Percentiles rank a stretch among this genome's conserved stretches.
Evolutionary conservation across 2,888 invertebrate species (phyloP).

Genomic region (Chromoteleia sp.): DNA sequence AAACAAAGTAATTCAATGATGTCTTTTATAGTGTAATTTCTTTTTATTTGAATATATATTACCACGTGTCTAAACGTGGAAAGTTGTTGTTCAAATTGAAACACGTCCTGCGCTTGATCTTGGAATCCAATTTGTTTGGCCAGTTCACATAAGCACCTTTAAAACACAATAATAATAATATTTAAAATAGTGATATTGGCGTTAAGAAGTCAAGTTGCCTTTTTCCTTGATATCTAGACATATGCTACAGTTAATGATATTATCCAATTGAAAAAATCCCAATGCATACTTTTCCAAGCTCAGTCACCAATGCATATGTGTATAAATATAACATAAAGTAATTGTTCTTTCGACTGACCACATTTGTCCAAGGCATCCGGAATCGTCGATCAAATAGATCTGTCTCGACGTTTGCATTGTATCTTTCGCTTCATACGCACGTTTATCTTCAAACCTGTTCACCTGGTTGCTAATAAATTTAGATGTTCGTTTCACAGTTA

Average conservation of each 20-base stretch:
- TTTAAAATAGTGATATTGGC: neutral
- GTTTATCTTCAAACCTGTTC: slow-evolving; percentile 79
- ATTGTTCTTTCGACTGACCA: slow-evolving; percentile 80
- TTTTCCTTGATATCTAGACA: slow-evolving; percentile 1
- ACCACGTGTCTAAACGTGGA: slow-evolving; percentile 97
- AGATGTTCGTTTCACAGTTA: slow-evolving; percentile 71
- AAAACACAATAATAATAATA: slow-evolving; percentile 41
- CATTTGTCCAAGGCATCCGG: slow-evolving; percentile 81
- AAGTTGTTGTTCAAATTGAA: slow-evolving; percentile 93
- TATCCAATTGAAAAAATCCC: slow-evolving; percentile 62
- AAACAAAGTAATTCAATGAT: no score
- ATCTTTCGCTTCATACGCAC: slow-evolving; percentile 79
- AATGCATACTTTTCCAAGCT: slow-evolving; percentile 68
- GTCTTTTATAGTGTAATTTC: slow-evolving; percentile 66
- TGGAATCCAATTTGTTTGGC: slow-evolving; percentile 98
- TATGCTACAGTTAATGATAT: slow-evolving; percentile 5
- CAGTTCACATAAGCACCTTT: slow-evolving; percentile 95
- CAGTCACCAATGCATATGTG: slow-evolving; percentile 69
- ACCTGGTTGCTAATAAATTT: slow-evolving; percentile 80
- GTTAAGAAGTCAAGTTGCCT: neutral
- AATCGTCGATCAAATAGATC: slow-evolving; percentile 81
- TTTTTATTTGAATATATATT: slow-evolving; percentile 79
- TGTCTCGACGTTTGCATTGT: slow-evolving; percentile 80
- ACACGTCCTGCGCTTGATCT: slow-evolving; percentile 93
- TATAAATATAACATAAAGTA: slow-evolving; percentile 46